Conservation (phyloP, 2,888 invertebrate genomes). For the Gandaritis pyraliata region DNA sequence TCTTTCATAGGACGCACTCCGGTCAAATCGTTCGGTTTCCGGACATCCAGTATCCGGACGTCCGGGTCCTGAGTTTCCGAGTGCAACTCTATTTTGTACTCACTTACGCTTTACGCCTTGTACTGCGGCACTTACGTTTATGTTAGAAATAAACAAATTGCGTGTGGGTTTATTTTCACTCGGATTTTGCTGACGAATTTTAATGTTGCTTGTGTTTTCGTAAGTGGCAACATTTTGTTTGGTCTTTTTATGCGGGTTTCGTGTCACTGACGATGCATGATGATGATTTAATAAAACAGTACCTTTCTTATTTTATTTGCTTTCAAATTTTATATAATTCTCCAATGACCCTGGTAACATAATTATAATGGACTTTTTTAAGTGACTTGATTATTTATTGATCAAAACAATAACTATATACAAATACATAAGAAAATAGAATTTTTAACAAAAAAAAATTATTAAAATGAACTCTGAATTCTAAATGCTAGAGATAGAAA, state of each 20-base stretch:
- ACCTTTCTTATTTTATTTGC: too few species aligned
- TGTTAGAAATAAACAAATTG: slow-evolving; percentile 36
- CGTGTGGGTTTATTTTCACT: slow-evolving; percentile 30
- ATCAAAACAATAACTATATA: too few species aligned
- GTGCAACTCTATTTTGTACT: slow-evolving; percentile 15
- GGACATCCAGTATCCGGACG: neutral
- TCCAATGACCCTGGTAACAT: too few species aligned
- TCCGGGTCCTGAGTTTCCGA: neutral
- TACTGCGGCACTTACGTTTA: slow-evolving; percentile 30
- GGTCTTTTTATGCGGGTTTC: slow-evolving; percentile 6
- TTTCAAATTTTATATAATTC: too few species aligned
- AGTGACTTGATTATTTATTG: too few species aligned
- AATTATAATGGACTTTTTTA: too few species aligned
- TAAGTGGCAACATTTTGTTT: slow-evolving; percentile 13
- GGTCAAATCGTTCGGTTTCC: neutral
- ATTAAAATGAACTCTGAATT: too few species aligned
- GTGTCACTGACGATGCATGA: slow-evolving; percentile 4
- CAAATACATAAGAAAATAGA: too few species aligned
- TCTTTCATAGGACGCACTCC: neutral
- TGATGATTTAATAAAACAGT: neutral
- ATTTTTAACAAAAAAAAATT: too few species aligned
- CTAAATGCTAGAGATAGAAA: too few species aligned
- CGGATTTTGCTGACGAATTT: slow-evolving; percentile 29
- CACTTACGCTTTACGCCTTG: slow-evolving; percentile 28
- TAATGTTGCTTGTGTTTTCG: slow-evolving; percentile 11